These are phyloP conservation scores for Drosophila setifemur DNA, from an alignment of 1,140 invertebrate genomes.

Conservation along the genomic window DNA sequence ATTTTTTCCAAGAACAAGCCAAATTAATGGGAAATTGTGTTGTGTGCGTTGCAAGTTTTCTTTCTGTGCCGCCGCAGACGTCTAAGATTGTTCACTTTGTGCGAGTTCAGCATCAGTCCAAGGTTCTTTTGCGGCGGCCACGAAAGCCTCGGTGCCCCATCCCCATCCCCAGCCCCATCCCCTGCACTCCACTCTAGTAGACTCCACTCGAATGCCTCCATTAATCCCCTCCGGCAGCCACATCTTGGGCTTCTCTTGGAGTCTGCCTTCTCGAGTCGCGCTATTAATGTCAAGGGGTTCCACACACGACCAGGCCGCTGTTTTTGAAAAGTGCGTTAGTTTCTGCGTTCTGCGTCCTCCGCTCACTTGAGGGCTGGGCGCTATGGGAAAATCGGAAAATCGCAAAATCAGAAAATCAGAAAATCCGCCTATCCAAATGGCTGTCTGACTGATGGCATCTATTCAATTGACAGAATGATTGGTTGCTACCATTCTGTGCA, in stretches of 20 bases:
- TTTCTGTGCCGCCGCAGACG: conserved; percentile 10
- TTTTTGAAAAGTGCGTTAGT: conserved; percentile 76
- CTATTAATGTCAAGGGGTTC: conserved; percentile 80
- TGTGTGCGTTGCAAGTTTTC: no score
- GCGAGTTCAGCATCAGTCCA: conserved; percentile 64
- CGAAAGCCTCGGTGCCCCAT: conserved; percentile 6
- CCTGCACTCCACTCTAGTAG: background rate
- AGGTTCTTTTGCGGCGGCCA: conserved; percentile 67
- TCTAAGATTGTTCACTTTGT: conserved; percentile 68
- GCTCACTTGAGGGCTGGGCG: conserved; percentile 56
- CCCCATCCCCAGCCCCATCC: background rate
- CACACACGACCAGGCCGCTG: conserved; percentile 58
- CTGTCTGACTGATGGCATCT: background rate
- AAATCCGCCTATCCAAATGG: no score
- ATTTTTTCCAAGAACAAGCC: background rate
- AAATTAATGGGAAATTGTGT: no score
- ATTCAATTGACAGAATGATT: conserved; percentile 28
- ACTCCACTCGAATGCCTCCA: no score
- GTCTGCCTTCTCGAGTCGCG: conserved; percentile 42
- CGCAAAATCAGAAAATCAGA: no score
- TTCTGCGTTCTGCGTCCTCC: conserved; percentile 68
- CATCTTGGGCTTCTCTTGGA: conserved; percentile 23
- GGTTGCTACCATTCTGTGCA: background rate
- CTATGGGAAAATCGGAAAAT: background rate
- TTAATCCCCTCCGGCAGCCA: conserved; percentile 20